Evolutionary conservation across 1,140 invertebrate genomes (phyloP).

Genomic region (Stegodyphus mimosarum): DNA sequence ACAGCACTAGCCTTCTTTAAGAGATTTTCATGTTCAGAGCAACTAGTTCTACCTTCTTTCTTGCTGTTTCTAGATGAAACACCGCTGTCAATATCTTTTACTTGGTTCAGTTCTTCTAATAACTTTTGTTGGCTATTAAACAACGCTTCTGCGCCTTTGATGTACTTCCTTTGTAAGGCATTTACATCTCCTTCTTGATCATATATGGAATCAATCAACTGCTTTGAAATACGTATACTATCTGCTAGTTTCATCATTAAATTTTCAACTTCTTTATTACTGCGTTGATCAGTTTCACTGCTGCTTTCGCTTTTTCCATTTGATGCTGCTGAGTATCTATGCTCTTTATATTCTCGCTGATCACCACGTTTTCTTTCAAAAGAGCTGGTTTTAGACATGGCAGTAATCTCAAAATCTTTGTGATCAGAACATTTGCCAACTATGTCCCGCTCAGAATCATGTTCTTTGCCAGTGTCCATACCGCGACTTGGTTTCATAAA

Average conservation of each 20-base stretch:
- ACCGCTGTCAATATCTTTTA: neutral
- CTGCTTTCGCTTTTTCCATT: too few relatives aligned
- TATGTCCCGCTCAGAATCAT: too few relatives aligned
- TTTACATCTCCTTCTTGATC: slow-evolving; percentile 6
- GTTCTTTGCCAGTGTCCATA: too few relatives aligned
- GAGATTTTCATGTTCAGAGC: too few relatives aligned
- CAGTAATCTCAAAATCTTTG: too few relatives aligned
- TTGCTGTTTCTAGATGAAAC: neutral
- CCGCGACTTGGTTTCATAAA: too few relatives aligned
- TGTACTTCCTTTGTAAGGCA: slow-evolving; percentile 9
- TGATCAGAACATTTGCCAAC: too few relatives aligned
- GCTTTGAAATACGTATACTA: slow-evolving; percentile 13
- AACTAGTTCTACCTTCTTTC: neutral
- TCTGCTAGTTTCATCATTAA: slow-evolving; percentile 22
- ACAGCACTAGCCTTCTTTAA: too few relatives aligned
- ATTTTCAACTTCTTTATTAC: neutral
- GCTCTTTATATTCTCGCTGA: neutral
- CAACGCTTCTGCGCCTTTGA: slow-evolving; percentile 6
- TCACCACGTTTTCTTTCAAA: neutral
- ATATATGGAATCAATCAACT: slow-evolving; percentile 4
- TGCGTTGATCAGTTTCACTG: too few relatives aligned
- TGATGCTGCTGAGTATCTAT: neutral
- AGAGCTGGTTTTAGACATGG: too few relatives aligned
- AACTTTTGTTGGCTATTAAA: neutral
- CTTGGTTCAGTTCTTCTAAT: neutral